These are phyloP conservation scores for Gryllus longicercus DNA, from an alignment of 2,888 invertebrate genomes.

Conservation along the genomic window DNA sequence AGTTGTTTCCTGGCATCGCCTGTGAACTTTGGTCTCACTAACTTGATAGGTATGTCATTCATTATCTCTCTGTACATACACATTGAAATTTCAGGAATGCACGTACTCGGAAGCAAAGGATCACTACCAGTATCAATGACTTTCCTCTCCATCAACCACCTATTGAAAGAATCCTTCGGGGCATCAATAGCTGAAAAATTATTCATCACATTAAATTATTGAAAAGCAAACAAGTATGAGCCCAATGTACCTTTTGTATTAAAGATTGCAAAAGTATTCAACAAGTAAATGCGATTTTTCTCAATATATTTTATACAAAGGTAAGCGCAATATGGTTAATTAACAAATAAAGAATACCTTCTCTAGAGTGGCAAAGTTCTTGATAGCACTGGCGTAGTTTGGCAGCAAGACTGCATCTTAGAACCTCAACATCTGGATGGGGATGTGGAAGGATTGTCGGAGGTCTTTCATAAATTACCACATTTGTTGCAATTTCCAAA, in stretches of 20 bases:
- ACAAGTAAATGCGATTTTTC: neutral
- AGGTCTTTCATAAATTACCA: constrained; percentile 80
- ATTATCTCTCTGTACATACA: constrained; percentile 97
- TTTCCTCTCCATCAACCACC: constrained; percentile 95
- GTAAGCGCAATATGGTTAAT: too few relatives aligned
- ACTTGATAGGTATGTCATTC: constrained; percentile 95
- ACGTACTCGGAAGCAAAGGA: constrained; percentile 86
- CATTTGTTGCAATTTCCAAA: constrained; percentile 88
- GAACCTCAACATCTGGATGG: constrained; percentile 90
- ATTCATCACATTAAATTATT: neutral
- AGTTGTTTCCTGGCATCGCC: constrained; percentile 93
- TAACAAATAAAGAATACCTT: constrained; percentile 51
- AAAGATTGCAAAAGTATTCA: neutral
- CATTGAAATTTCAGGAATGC: constrained; percentile 86
- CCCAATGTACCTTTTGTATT: neutral
- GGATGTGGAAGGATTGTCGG: constrained; percentile 84
- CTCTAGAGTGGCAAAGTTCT: constrained; percentile 88
- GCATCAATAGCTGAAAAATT: constrained; percentile 70
- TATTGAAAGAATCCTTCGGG: constrained; percentile 92
- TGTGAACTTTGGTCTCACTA: constrained; percentile 92
- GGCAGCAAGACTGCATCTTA: constrained; percentile 73
- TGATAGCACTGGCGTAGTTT: constrained; percentile 89
- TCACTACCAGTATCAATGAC: constrained; percentile 86
- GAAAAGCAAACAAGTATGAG: neutral
- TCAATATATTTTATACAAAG: too few relatives aligned